These are phyloP conservation scores for Anastrepha obliqua DNA, from an alignment of 1,140 invertebrate species.

Conservation along the genomic window DNA sequence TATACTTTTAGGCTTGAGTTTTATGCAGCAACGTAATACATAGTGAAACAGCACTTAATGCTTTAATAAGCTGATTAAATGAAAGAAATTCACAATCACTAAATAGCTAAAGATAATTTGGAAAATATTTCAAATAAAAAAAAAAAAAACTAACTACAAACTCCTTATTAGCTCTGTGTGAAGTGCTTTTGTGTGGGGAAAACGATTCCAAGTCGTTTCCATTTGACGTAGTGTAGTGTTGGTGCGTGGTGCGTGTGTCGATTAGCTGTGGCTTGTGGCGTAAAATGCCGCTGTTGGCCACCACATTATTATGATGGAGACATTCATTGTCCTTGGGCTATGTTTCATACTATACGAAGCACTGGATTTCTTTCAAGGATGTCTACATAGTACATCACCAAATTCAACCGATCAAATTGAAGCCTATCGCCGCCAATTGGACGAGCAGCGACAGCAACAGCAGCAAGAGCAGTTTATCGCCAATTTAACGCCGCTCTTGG, in stretches of 20 bases:
- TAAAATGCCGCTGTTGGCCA: conserved; percentile 65
- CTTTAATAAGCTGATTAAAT: neutral
- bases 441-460: conserved; percentile 73
- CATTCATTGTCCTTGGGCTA: conserved; percentile 74
- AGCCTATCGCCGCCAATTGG: conserved; percentile 72
- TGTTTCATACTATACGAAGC: conserved; percentile 75
- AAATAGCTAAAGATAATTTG: neutral
- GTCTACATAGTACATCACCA: conserved; percentile 70
- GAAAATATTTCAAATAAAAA: neutral
- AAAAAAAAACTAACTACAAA: neutral
- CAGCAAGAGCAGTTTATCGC: conserved; percentile 72
- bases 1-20: conserved; percentile 33
- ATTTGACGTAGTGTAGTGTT: neutral
- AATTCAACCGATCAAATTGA: conserved; percentile 71
- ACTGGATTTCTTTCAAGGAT: conserved; percentile 75
- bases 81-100: neutral
- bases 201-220: neutral
- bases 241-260: neutral
- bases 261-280: conserved; percentile 54
- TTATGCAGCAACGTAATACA: neutral
- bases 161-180: neutral
- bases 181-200: neutral
- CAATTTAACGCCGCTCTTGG: conserved; percentile 68
- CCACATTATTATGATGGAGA: conserved; percentile 74
- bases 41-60: neutral